Base-by-base conservation (phyloP, 2,113 vertebrate species). In the Orientallactaga bullata region DNA sequence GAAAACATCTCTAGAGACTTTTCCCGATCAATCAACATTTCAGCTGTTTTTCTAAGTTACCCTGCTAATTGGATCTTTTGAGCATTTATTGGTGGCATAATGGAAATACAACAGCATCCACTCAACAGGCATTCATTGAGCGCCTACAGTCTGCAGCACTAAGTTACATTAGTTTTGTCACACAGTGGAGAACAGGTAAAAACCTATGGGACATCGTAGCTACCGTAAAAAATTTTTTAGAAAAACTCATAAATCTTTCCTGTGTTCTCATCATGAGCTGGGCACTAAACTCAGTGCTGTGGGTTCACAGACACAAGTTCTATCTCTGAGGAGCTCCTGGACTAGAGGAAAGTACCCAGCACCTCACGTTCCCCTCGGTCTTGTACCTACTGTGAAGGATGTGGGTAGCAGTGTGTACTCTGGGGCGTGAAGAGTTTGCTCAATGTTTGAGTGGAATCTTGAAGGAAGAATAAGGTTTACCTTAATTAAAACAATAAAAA, bases 1-100 rank as follows among this genome's bases (percentile, higher is more conserved):
- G 78, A 92, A 90, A 88, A 65, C 23, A 55, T 68, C 93, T 88
- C 87, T 65, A 35, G 65, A 90, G 74, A 79, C 61, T 79, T 88
- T 47, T 63, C 58, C 61, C 77, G 73, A 73, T 85, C 88, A 87
- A 37, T 88, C 73, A 81, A 71, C 42, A 77, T 42, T 66, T 84
- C 28, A 82, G 74, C 42, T 93, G 61, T 88, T 92, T 94, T 79
- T 11, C 72, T 72, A 80, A 73, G 71, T 76, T 65, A 28, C 11
- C 26, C 42, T 68, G 28, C 68, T 68, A 88, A 78, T 24, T 81
- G 63, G 66, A 80, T 72, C 39, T 80, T 92, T 74, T 69, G 83
- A 81, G 81, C 60, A 69, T 89, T 85, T 86, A 51, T 39, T 76
- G 65, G 68, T 35, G 69, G 37, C 39, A 66, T 73, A 87, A 68